phyloP scores from a whole-genome alignment of 2,797 vertebrate genomes.

The Tapirus indicus region DNA sequence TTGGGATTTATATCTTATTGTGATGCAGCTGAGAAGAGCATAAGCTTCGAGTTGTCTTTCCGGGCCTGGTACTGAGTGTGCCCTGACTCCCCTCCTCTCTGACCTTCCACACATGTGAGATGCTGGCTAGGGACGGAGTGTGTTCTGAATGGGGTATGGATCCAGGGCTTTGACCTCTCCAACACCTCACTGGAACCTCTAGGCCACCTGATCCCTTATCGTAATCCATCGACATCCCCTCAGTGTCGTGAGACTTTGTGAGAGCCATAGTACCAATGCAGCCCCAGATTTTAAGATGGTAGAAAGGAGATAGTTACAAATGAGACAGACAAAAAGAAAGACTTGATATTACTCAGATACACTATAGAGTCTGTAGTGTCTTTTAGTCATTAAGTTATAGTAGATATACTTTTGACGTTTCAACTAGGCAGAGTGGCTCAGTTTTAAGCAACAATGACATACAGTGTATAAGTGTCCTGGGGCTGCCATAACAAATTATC shows the following conservation, averaged over 20 bases:
- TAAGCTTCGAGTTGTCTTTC: background rate
- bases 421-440: background rate
- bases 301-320: background rate
- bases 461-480: background rate
- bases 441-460: background rate
- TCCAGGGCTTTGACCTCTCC: background rate
- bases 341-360: background rate
- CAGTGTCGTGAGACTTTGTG: background rate
- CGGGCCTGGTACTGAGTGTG: background rate
- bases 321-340: background rate
- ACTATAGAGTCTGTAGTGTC: background rate
- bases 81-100: background rate
- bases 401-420: background rate
- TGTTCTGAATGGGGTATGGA: background rate
- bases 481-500: background rate
- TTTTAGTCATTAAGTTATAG: background rate
- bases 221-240: background rate
- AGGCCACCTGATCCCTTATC: background rate
- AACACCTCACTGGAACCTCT: background rate
- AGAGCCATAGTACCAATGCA: background rate
- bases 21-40: background rate
- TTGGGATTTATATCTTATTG: background rate
- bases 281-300: background rate
- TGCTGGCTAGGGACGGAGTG: background rate
- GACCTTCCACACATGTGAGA: background rate